A percentile compares a stretch with the other conserved stretches of the same genome.
Conservation (phyloP, 2,888 invertebrate species). For the Sinhomidia bicolor region DNA sequence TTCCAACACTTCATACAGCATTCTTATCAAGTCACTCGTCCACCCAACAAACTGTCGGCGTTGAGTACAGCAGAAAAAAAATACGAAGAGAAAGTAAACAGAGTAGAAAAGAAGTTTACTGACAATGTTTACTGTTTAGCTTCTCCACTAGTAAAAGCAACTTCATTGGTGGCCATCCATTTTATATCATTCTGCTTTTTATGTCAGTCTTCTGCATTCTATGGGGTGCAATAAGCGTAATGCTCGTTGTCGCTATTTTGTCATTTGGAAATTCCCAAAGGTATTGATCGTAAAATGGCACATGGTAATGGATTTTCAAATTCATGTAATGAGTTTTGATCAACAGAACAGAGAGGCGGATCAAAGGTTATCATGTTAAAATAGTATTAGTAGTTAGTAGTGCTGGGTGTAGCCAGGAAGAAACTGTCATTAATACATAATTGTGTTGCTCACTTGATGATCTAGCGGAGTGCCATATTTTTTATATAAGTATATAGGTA, state of each 20-base stretch:
- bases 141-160: constrained; percentile 6
- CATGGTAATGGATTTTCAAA: not conserved
- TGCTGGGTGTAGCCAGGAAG: too few species aligned
- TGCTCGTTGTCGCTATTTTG: constrained; percentile 1
- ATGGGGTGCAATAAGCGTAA: not conserved
- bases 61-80: not conserved
- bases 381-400: too few species aligned
- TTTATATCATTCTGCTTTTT: not conserved
- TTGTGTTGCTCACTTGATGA: too few species aligned
- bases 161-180: not conserved
- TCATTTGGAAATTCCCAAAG: constrained; percentile 43
- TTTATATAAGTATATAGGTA: too few species aligned
- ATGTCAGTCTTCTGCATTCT: not conserved
- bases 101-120: not conserved
- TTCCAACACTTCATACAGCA: not conserved
- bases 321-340: constrained; percentile 8
- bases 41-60: not conserved
- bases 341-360: constrained; percentile 3
- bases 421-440: too few species aligned
- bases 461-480: too few species aligned
- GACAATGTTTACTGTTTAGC: constrained; percentile 9
- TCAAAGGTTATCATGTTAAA: too few species aligned
- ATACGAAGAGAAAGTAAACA: not conserved
- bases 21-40: not conserved
- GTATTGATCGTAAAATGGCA: constrained; percentile 20